These are phyloP conservation scores for Scolanthus callimorphus DNA, from an alignment of 92 coral and sea anemone species.

Conservation along the genomic window DNA sequence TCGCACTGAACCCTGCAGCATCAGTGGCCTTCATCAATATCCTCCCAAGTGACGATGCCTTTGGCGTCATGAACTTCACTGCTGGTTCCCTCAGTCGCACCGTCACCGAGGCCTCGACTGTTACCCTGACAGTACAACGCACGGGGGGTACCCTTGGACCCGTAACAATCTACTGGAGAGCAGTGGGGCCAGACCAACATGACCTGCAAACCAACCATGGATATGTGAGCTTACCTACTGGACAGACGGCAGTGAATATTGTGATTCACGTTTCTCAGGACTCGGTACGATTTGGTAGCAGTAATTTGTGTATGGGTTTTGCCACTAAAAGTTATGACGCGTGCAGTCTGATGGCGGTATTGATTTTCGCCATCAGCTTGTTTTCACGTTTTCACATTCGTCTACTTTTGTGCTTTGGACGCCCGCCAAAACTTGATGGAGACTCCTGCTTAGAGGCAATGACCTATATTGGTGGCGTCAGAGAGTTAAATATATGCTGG, in stretches of 20 bases:
- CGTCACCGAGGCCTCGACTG: slow-evolving; percentile 55
- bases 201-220: slow-evolving; percentile 68
- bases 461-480: too few species aligned
- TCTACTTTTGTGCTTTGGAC: too few species aligned
- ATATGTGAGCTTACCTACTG: slow-evolving; percentile 40
- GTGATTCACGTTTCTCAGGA: slow-evolving; percentile 55
- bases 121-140: slow-evolving; percentile 56
- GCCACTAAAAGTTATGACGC: too few species aligned
- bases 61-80: slow-evolving; percentile 84
- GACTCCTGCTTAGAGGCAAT: too few species aligned
- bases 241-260: slow-evolving; percentile 47
- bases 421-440: too few species aligned
- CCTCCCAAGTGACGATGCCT: slow-evolving; percentile 96
- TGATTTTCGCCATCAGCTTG: too few species aligned
- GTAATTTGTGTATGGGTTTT: too few species aligned
- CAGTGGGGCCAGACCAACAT: slow-evolving; percentile 49
- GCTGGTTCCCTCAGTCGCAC: slow-evolving; percentile 51
- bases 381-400: too few species aligned
- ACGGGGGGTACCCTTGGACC: slow-evolving; percentile 76
- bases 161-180: slow-evolving; percentile 74
- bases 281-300: too few species aligned
- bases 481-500: too few species aligned
- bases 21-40: slow-evolving; percentile 51
- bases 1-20: slow-evolving; percentile 38
- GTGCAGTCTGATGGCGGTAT: too few species aligned